Evolutionary conservation across 2,888 invertebrate genomes (phyloP), one percentile per base, ranked within the genome.

Genomic region (Pyrgus malvae): DNA sequence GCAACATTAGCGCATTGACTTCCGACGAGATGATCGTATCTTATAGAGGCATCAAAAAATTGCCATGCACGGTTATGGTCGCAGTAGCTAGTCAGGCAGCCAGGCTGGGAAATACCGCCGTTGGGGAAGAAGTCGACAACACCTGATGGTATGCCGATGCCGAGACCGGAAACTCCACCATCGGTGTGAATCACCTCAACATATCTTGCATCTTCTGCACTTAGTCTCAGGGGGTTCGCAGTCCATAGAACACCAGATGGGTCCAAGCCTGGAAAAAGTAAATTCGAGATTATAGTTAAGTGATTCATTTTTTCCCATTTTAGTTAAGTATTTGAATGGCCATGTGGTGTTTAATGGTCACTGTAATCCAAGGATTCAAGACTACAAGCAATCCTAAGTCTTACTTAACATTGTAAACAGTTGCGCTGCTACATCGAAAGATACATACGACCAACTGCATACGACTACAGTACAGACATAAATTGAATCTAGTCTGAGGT

Each of bases 101-200:
- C 78, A 2, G 80, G 79, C 53, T 83, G 80, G 4, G 63, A 64
- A 19, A 50, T 67, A 2, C 92, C 92, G 33, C 87, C 83, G 58
- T 92, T 92, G n/a, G 91, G 91, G 80, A 88, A 92, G 72, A 92
- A 92, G 68, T 92, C 92, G 5, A 75, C 91, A 55, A 90, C 78
- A 0, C 88, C 92, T 2, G 91, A 72, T 0, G 57, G 35, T 0
- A 16, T 16, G 0, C 64, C 64, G 6, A 62, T 55, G 27, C 61
- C 64, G 8, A 57, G 56, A 2, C 57, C 11, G 8, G 61, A 35
- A 41, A 41, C 48, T 5, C 63, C 64, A 27, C 63, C 62, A 35
- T 68, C 61, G 1, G 68, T 68, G 46, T 68, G 68, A 29, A 68
- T 68, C 3, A 58, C 64, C 44, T 67, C 68, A 1, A 83, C 42